A percentile compares a stretch with the other conserved stretches of the same genome.
phyloP scores from a whole-genome alignment of 2,797 vertebrate species.

The Lycodopsis pacificus region DNA sequence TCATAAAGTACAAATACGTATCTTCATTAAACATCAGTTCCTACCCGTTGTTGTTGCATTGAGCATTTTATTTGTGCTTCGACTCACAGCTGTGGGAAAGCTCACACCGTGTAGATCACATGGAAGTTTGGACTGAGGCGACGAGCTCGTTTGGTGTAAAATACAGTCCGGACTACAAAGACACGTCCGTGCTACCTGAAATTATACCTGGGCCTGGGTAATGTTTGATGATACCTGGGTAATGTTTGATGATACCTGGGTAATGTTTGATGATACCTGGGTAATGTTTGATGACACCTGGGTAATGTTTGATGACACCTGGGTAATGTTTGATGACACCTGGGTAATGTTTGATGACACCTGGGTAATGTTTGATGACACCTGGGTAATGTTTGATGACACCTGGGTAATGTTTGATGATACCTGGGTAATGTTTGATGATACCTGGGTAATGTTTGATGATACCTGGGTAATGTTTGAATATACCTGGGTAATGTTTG shows the following conservation, averaged over 20 bases:
- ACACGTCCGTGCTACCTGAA: conserved; percentile 68
- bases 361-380: conserved; percentile 78
- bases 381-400: too few species aligned
- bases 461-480: conserved; percentile 75
- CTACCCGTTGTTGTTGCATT: neutral
- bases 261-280: conserved; percentile 74
- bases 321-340: conserved; percentile 80
- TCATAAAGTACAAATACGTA: neutral
- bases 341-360: conserved; percentile 74
- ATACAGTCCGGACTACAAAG: conserved; percentile 64
- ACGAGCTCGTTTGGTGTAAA: conserved; percentile 67
- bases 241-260: conserved; percentile 79
- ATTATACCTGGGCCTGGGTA: conserved; percentile 64
- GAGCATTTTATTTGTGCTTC: neutral
- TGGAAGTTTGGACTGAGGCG: conserved; percentile 51
- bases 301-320: conserved; percentile 74
- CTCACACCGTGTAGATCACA: conserved; percentile 22
- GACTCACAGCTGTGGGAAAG: conserved; percentile 22
- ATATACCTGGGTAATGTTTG: too few species aligned
- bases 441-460: conserved; percentile 77
- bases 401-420: conserved; percentile 76
- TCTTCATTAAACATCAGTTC: neutral
- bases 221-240: conserved; percentile 73
- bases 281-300: conserved; percentile 79
- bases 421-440: conserved; percentile 75